phyloP scores from a whole-genome alignment of 1,140 invertebrate genomes.

The Megalopta genalis region DNA sequence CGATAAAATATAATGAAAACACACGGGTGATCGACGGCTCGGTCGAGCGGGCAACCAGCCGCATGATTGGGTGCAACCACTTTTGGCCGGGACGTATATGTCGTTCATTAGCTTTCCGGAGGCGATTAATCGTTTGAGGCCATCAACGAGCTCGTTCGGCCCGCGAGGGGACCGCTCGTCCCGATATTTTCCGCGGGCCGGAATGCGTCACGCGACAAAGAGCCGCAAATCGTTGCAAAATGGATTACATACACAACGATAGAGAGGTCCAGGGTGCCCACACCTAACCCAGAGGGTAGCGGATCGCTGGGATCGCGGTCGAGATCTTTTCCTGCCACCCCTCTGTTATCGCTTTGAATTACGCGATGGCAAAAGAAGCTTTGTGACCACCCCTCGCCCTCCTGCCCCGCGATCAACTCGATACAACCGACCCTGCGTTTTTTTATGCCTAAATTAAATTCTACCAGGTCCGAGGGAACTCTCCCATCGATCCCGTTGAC shows the following conservation, averaged over 20 bases:
- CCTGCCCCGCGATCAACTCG: background rate
- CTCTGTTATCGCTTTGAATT: background rate
- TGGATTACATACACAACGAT: constrained; percentile 23
- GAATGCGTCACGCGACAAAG: constrained; percentile 27
- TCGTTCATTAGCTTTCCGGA: constrained; percentile 44
- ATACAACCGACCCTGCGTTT: background rate
- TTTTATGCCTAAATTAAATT: constrained; percentile 5
- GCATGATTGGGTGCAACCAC: constrained; percentile 30
- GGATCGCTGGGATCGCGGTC: background rate
- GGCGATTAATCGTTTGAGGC: constrained; percentile 46
- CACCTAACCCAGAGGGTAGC: too few species aligned
- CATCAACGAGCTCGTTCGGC: constrained; percentile 45
- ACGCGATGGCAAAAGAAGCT: background rate
- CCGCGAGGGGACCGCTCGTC: background rate
- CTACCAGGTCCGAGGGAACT: background rate
- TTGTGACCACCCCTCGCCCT: too few species aligned
- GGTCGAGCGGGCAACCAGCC: constrained; percentile 18
- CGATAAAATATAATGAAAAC: constrained; percentile 16
- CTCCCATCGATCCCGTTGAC: too few species aligned
- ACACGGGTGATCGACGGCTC: constrained; percentile 22
- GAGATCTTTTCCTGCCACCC: background rate
- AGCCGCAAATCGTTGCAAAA: constrained; percentile 31
- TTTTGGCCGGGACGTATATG: constrained; percentile 23
- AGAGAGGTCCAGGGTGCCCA: too few species aligned
- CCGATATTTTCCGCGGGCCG: constrained; percentile 37